Percentiles rank a stretch among this genome's conserved stretches.
Evolutionary conservation across 2,888 invertebrate genomes (phyloP).

Genomic region (Drosophila emarginata): DNA sequence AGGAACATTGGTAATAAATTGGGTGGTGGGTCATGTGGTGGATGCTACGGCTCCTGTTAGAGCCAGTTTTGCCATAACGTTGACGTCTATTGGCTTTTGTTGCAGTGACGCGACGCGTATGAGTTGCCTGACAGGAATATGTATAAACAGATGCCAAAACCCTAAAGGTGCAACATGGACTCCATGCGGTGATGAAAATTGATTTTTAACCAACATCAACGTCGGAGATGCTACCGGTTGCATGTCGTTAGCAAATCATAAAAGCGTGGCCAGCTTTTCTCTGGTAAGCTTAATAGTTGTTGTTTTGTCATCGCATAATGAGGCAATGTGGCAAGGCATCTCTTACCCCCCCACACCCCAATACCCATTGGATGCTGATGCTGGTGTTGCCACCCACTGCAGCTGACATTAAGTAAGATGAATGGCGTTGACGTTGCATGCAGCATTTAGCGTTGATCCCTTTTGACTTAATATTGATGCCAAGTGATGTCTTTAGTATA

Average conservation of each 20-base stretch:
- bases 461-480: slow-evolving; percentile 68
- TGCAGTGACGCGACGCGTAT: slow-evolving; percentile 48
- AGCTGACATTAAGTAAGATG: slow-evolving; percentile 78
- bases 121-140: slow-evolving; percentile 65
- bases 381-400: slow-evolving; percentile 44
- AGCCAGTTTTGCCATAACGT: slow-evolving; percentile 43
- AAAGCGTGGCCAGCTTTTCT: slow-evolving; percentile 62
- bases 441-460: slow-evolving; percentile 72
- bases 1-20: background rate
- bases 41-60: slow-evolving; percentile 35
- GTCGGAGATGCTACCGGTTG: slow-evolving; percentile 40
- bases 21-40: background rate
- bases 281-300: slow-evolving; percentile 49
- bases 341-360: too few relatives aligned
- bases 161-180: slow-evolving; percentile 23
- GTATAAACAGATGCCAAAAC: slow-evolving; percentile 47
- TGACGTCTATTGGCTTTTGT: slow-evolving; percentile 75
- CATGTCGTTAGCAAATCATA: slow-evolving; percentile 79
- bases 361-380: background rate
- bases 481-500: slow-evolving; percentile 29
- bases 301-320: slow-evolving; percentile 71
- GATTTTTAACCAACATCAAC: slow-evolving; percentile 73
- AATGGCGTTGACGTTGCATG: slow-evolving; percentile 70
- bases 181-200: slow-evolving; percentile 70
- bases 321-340: slow-evolving; percentile 35